These are phyloP conservation scores for Rhinopithecus roxellana DNA, from an alignment of 2,113 vertebrate genomes.

Conservation along the genomic window DNA sequence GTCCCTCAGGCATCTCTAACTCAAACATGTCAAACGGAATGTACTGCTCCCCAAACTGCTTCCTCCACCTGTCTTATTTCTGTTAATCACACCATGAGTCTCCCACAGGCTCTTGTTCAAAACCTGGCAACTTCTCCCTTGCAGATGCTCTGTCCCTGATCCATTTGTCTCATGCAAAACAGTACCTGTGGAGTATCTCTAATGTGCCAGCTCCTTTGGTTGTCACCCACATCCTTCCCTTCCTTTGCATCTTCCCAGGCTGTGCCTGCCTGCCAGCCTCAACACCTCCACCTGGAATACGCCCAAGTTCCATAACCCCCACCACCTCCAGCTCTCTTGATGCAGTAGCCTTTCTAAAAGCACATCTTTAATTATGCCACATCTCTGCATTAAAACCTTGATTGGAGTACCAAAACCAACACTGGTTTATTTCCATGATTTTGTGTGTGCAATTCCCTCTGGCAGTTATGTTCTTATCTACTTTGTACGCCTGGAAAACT, in stretches of 20 bases:
- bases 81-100: slow-evolving; percentile 10
- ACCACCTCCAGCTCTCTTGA: background rate
- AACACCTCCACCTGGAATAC: background rate
- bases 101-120: background rate
- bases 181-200: background rate
- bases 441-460: background rate
- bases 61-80: background rate
- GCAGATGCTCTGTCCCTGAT: background rate
- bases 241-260: background rate
- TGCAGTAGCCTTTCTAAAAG: background rate
- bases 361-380: background rate
- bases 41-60: background rate
- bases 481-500: background rate
- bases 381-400: background rate
- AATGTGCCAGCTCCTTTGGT: background rate
- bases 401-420: background rate
- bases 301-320: background rate
- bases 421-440: background rate
- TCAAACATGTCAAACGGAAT: background rate
- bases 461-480: background rate
- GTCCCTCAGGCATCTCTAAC: background rate
- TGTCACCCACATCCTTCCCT: background rate
- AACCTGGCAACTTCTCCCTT: background rate
- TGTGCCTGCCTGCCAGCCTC: background rate
- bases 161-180: background rate